Evolutionary conservation across 2,888 invertebrate genomes (phyloP).

Genomic region (Drosophila affinis): DNA sequence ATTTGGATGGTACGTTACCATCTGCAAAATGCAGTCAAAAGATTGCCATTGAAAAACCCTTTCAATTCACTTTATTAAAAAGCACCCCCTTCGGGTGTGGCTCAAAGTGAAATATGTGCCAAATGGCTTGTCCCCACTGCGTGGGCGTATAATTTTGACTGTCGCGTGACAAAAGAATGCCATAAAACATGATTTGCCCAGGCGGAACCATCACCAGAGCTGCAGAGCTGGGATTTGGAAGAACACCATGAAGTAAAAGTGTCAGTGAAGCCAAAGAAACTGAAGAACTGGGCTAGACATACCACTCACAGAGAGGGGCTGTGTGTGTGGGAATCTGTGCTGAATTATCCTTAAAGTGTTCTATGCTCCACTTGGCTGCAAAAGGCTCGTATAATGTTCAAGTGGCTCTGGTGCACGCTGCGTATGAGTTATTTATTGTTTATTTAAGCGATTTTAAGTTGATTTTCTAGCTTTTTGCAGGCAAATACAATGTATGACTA

Average conservation of each 20-base stretch:
- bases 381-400: slow-evolving; percentile 50
- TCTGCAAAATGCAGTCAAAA: background rate
- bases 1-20: too few relatives aligned
- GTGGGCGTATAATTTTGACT: too few relatives aligned
- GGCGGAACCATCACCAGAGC: slow-evolving; percentile 8
- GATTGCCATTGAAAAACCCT: slow-evolving; percentile 7
- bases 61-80: slow-evolving; percentile 35
- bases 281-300: background rate
- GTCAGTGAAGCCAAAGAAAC: slow-evolving; percentile 27
- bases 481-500: slow-evolving; percentile 12
- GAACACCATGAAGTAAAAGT: slow-evolving; percentile 19
- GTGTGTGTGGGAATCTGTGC: slow-evolving; percentile 6
- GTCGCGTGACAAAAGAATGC: too few relatives aligned
- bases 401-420: slow-evolving; percentile 53
- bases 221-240: background rate
- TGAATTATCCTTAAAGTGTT: slow-evolving; percentile 48
- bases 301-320: background rate
- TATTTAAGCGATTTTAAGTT: slow-evolving; percentile 7
- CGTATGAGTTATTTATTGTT: slow-evolving; percentile 62
- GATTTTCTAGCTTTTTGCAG: slow-evolving; percentile 13
- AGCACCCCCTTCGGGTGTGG: background rate
- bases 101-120: slow-evolving; percentile 10
- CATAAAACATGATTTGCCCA: background rate
- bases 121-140: too few relatives aligned
- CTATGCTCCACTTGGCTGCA: slow-evolving; percentile 57